Evolutionary conservation across 1,140 invertebrate species (phyloP), one percentile per base, ranked within the genome.

Genomic region (Acromyrmex echinatior): DNA sequence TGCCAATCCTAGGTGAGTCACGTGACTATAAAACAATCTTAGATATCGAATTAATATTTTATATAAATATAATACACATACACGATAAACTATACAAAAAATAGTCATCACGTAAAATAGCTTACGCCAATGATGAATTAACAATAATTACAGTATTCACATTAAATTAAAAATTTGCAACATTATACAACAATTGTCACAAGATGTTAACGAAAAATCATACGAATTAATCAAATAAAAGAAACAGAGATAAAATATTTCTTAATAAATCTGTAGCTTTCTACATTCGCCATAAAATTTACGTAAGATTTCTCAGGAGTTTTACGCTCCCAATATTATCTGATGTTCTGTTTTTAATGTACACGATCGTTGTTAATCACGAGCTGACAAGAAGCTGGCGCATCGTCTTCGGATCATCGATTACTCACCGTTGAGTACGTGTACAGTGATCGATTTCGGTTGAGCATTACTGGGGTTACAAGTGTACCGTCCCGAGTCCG

Each of bases 401-500:
- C 0, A 21, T 16, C 35, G 35, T 39, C 25, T 2, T 31, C 49
- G 82, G 28, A 53, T 86, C 58, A 49, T 86, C 49, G 84, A 94
- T 93, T 93, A 96, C 97, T 98, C 97, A 98, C 98, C 98, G 96
- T 98, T 98, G 90, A 98, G 96, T 91, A 98, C 98, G 95, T 98
- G 98, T 86, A 98, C 98, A 74, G 97, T 97, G 90, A 98, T 97
- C 93, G 97, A 98, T 95, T 98, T 98, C 49, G 97, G 96, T 95
- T 98, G 97, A 90, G 98, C 97, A 95, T 98, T 98, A 95, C 97
- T 98, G 92, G 98, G 98, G 96, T 98, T 98, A 95, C 97, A 98
- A 92, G 97, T 97, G 95, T 98, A 98, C 87, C 96, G 97, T 76
- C 97, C 98, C 16, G 97, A 98, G 95, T 98, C 98, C 31, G 97